A percentile compares a stretch with the other conserved stretches of the same genome.
Conservation (phyloP, 2,797 vertebrate genomes). For the Neopelma chrysocephalum region DNA sequence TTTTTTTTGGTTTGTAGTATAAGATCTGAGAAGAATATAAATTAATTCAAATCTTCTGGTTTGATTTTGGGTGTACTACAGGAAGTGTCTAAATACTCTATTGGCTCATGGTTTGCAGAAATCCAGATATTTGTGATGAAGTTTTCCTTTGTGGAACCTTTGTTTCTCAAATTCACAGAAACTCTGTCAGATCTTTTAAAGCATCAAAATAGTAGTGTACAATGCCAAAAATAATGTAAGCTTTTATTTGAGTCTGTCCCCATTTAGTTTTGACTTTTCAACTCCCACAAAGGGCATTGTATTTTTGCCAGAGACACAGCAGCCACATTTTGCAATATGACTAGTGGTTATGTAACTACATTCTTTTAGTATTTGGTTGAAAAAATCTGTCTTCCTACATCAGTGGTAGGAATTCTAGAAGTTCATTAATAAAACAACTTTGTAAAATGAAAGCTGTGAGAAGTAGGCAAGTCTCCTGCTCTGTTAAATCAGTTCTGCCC, state of each 20-base stretch:
- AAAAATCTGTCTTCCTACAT: background rate
- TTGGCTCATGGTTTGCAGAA: background rate
- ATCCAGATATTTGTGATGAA: background rate
- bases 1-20: background rate
- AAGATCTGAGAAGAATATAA: background rate
- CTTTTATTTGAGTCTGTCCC: constrained; percentile 5
- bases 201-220: background rate
- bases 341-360: background rate
- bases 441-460: background rate
- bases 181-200: background rate
- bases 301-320: background rate
- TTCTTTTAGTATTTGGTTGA: background rate
- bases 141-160: background rate
- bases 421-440: background rate
- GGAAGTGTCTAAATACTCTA: background rate
- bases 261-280: background rate
- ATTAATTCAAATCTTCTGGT: background rate
- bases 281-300: background rate
- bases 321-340: background rate
- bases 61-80: background rate
- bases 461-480: background rate
- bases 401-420: background rate
- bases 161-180: background rate
- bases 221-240: background rate
- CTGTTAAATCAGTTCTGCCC: background rate